Evolutionary conservation across 2,888 invertebrate genomes (phyloP).

Genomic region (Uloborus plumipes): DNA sequence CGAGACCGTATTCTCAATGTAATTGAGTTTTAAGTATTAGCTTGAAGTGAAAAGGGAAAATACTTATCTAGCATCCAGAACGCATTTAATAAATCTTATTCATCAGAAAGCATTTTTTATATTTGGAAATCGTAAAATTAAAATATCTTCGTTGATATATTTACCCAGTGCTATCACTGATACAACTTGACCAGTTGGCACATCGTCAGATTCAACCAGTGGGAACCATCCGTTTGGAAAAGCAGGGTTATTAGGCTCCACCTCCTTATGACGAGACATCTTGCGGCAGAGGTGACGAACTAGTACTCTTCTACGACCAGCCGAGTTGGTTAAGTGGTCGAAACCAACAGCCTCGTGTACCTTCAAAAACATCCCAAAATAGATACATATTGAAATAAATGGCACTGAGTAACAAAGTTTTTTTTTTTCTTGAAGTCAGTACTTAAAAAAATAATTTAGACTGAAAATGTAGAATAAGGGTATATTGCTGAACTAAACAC

Average conservation of each 20-base stretch:
- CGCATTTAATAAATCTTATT: not conserved
- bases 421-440: too few relatives aligned
- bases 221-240: slow-evolving; percentile 93
- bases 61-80: too few relatives aligned
- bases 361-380: not conserved
- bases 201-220: slow-evolving; percentile 78
- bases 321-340: not conserved
- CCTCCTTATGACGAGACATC: not conserved
- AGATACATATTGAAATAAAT: too few relatives aligned
- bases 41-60: too few relatives aligned
- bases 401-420: too few relatives aligned
- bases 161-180: slow-evolving; percentile 80
- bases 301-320: not conserved
- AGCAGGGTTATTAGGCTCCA: slow-evolving; percentile 79
- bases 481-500: too few relatives aligned
- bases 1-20: too few relatives aligned
- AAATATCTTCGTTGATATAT: slow-evolving; percentile 46
- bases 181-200: slow-evolving; percentile 75
- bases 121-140: not conserved
- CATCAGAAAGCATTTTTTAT: not conserved
- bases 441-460: too few relatives aligned
- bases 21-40: too few relatives aligned
- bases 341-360: slow-evolving; percentile 1
- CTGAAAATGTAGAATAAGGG: too few relatives aligned
- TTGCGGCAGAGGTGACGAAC: slow-evolving; percentile 1